Evolutionary conservation across 1,140 invertebrate genomes (phyloP), one percentile per base, ranked within the genome.

Genomic region (Kradibia gibbosae): DNA sequence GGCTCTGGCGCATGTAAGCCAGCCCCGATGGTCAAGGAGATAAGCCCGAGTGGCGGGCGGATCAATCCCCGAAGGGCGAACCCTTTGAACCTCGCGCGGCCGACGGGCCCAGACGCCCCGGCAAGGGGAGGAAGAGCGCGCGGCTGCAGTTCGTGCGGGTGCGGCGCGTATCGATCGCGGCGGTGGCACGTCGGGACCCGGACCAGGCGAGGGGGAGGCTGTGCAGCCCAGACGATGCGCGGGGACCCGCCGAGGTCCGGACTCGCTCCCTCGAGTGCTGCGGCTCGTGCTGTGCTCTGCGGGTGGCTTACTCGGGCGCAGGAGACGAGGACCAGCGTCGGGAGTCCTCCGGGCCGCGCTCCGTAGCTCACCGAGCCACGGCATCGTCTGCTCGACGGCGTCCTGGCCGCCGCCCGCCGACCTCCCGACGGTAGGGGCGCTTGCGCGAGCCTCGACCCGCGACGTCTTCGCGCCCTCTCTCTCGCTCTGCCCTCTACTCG

Each of bases 271-370:
- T n/a, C n/a, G n/a, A n/a, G n/a, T n/a, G n/a, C n/a, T n/a, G n/a
- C 17, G 34, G 20, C 11, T 17, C 15, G 20, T 15, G n/a, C 34
- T 39, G 62, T 15, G 34, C 11, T 31, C 60, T 75, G 25, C 22
- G 4, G 15, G 28, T 17, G 36, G 72, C 80, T 81, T 77, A 81
- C 80, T 77, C 77, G 80, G 34, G 34, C 42, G 7, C 3, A 15
- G 34, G 80, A 76, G 80, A 77, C 22, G 73, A 34, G 48, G 73
- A 60, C 57, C 50, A 81, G 72, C 62, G 73, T 48, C 28, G 76
- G 48, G 62, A 11, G 62, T 39, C n/a, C 71, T 28, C 17, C 57
- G 67, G 45, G 39, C 53, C 34, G 28, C 48, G 80, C 31, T 67
- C 55, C 79, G 71, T 31, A 57, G 67, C 53, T 48, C 8, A 10